Conservation (phyloP, 2,113 vertebrate genomes). For the Amia ocellicauda region DNA sequence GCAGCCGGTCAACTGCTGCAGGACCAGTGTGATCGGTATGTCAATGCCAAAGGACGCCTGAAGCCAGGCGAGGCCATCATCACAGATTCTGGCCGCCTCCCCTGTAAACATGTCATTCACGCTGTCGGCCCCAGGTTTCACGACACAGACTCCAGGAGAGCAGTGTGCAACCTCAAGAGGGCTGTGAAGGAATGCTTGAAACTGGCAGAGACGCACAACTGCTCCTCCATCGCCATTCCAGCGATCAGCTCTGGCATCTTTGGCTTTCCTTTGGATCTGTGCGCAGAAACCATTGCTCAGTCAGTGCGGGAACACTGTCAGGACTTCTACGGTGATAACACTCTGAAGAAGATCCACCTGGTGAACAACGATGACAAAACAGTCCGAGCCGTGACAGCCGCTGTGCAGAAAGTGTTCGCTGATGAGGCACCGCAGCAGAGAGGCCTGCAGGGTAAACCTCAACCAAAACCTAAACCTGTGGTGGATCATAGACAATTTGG, state of each 20-base stretch:
- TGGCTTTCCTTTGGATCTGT: conserved; percentile 71
- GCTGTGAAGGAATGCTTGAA: conserved; percentile 57
- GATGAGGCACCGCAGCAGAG: background rate
- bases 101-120: conserved; percentile 73
- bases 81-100: conserved; percentile 59
- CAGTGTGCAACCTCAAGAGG: conserved; percentile 37
- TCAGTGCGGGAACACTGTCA: conserved; percentile 62
- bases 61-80: conserved; percentile 40
- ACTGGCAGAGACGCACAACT: conserved; percentile 43
- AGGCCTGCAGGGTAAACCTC: rapidly evolving
- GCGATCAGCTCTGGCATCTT: conserved; percentile 73
- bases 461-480: rapidly evolving
- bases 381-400: conserved; percentile 43
- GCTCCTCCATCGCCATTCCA: conserved; percentile 73
- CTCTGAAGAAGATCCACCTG: conserved; percentile 68
- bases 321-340: background rate
- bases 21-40: conserved; percentile 49
- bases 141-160: rapidly evolving
- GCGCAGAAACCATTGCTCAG: conserved; percentile 57
- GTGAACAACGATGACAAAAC: conserved; percentile 55
- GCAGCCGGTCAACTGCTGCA: conserved; percentile 76
- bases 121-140: conserved; percentile 75
- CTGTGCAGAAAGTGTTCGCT: conserved; percentile 53
- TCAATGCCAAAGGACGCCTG: conserved; percentile 33
- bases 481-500: background rate